Evolutionary conservation across 2,888 invertebrate species (phyloP).

Genomic region (Penaeus monodon): DNA sequence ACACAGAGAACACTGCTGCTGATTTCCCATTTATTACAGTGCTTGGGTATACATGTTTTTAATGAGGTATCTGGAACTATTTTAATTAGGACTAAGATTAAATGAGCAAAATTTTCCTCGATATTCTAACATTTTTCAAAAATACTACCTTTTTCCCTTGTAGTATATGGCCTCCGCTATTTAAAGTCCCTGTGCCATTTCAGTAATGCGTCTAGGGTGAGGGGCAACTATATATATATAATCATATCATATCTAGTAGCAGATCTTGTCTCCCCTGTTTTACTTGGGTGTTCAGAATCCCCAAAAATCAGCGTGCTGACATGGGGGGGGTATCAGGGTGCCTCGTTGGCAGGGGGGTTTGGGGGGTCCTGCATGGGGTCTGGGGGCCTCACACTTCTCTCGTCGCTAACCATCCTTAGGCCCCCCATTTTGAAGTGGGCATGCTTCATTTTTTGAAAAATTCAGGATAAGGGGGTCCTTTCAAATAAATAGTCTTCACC

Average conservation of each 20-base stretch:
- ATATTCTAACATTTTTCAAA: too few species aligned
- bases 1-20: too few species aligned
- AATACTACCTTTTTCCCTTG: too few species aligned
- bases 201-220: too few species aligned
- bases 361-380: conserved; percentile 42
- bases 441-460: conserved; percentile 65
- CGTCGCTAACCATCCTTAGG: conserved; percentile 61
- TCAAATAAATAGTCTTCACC: neutral
- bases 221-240: too few species aligned
- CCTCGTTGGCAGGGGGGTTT: conserved; percentile 50
- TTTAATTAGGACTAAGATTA: too few species aligned
- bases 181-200: too few species aligned
- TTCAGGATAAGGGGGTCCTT: neutral
- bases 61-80: too few species aligned
- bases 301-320: conserved; percentile 29
- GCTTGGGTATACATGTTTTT: too few species aligned
- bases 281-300: conserved; percentile 31
- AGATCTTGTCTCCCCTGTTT: conserved; percentile 44
- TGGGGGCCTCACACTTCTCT: conserved; percentile 63
- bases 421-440: conserved; percentile 65
- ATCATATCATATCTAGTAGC: neutral
- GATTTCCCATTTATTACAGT: too few species aligned
- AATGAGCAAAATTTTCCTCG: too few species aligned
- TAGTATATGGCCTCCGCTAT: too few species aligned
- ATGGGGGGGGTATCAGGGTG: conserved; percentile 36